Evolutionary conservation across 1,140 invertebrate species (phyloP), one percentile per base, ranked within the genome.

Genomic region (Pomacea maculata): DNA sequence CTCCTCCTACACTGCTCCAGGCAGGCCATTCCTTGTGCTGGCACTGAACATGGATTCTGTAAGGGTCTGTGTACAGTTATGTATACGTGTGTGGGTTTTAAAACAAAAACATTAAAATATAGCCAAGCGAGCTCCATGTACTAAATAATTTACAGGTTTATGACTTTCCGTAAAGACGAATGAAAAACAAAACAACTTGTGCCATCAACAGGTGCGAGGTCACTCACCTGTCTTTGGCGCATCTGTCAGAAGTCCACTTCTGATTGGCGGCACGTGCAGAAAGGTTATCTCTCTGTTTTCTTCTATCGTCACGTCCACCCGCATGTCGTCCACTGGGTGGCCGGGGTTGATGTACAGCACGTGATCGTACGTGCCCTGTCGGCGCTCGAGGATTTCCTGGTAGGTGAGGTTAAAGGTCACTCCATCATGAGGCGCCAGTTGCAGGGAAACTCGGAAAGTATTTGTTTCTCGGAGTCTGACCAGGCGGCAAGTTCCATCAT

Each of bases 331-430:
- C 5, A 89, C 87, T 14, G 85, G 84, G 61, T 88, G 87, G 8
- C 83, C 82, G 2, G 88, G 88, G 12, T 85, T 83, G 15, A 89
- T 81, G 78, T 87, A 88, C 2, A 88, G 83, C 15, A 79, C 85
- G 74, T 88, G 86, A 17, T 88, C 80, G 75, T 88, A 89, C 21
- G 72, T 75, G 0, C 87, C 87, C 15, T 82, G 70, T 14, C 81
- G 65, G 61, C 88, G 70, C 68, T 86, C 79, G 15, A 89, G 83
- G 11, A 88, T 74, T 75, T 89, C 88, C 55, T 88, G 83, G 80
- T 89, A 89, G 9, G 83, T 86, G 55, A 89, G 73, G 17, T 83
- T 86, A 64, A 88, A 89, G 21, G 83, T 88, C 21, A 85, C 84
- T 55, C 82, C 85, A 64, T 84, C 82, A 1, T 79, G 45, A 5